Evolutionary conservation across 2,888 invertebrate species (phyloP).

Genomic region (Exephanes ischioxanthus): DNA sequence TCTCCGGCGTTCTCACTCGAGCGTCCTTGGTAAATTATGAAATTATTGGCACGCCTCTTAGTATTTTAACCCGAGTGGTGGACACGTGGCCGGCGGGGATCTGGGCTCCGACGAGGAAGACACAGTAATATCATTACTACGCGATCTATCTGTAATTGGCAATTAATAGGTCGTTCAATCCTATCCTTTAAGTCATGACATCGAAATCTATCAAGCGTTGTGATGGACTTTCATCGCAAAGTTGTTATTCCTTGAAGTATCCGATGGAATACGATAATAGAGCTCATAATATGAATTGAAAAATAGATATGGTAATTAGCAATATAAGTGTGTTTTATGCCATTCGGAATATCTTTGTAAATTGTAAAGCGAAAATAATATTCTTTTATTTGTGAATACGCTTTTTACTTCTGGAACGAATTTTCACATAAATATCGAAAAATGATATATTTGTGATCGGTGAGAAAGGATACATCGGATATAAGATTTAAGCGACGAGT

Average conservation of each 20-base stretch:
- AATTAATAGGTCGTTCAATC: background rate
- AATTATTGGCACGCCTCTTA: conserved; percentile 67
- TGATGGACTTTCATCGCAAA: conserved; percentile 1
- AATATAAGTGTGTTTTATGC: too few species aligned
- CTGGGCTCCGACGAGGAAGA: conserved; percentile 26
- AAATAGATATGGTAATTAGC: background rate
- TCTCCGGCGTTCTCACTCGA: conserved; percentile 15
- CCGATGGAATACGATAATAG: background rate
- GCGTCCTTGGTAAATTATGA: conserved; percentile 66
- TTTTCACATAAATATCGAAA: too few species aligned
- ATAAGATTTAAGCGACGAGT: too few species aligned
- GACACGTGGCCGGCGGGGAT: conserved; percentile 53
- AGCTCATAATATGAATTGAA: background rate
- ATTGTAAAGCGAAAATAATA: too few species aligned
- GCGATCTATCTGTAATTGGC: background rate
- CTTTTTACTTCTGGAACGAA: too few species aligned
- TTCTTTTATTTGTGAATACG: too few species aligned
- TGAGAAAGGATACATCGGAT: too few species aligned
- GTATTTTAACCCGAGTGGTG: conserved; percentile 62
- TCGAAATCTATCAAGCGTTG: background rate
- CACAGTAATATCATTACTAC: background rate
- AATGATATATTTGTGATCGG: too few species aligned
- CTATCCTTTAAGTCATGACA: background rate
- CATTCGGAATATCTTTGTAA: too few species aligned
- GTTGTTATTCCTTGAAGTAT: background rate